Evolutionary conservation across 2,797 vertebrate genomes (phyloP).

Genomic region (Amblyraja radiata): DNA sequence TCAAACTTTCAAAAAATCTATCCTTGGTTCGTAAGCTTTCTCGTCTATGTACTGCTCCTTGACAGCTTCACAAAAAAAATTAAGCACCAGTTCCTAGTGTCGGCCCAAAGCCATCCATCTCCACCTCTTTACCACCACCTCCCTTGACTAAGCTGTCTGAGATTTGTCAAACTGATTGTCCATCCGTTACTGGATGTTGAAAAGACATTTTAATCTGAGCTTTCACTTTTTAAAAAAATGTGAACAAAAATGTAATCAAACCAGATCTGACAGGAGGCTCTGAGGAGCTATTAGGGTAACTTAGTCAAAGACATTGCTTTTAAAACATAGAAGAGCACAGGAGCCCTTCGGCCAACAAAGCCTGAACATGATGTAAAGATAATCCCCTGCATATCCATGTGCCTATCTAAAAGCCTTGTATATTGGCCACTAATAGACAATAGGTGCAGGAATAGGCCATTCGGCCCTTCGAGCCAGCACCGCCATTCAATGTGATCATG

Average conservation of each 20-base stretch:
- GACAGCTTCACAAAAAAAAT: background rate
- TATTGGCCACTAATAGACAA: too few relatives aligned
- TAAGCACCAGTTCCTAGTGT: background rate
- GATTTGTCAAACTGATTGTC: background rate
- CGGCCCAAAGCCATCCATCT: background rate
- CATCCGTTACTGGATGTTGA: background rate
- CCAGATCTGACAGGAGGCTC: background rate
- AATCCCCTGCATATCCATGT: too few relatives aligned
- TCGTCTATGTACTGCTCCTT: background rate
- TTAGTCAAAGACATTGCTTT: background rate
- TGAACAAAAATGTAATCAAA: background rate
- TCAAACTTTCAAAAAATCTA: background rate
- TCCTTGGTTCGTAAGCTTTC: background rate
- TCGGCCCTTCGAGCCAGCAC: too few relatives aligned
- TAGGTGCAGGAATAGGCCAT: too few relatives aligned
- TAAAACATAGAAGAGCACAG: too few relatives aligned
- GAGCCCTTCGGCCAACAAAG: too few relatives aligned
- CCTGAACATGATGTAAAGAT: too few relatives aligned
- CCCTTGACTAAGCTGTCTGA: background rate
- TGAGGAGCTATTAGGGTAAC: background rate
- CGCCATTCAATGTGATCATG: too few relatives aligned
- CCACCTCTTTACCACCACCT: background rate
- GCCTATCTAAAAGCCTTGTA: too few relatives aligned
- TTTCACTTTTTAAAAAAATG: background rate
- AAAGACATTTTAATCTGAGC: background rate